Evolutionary conservation across 1,140 invertebrate species (phyloP).

Genomic region (Phymastichus coffea): DNA sequence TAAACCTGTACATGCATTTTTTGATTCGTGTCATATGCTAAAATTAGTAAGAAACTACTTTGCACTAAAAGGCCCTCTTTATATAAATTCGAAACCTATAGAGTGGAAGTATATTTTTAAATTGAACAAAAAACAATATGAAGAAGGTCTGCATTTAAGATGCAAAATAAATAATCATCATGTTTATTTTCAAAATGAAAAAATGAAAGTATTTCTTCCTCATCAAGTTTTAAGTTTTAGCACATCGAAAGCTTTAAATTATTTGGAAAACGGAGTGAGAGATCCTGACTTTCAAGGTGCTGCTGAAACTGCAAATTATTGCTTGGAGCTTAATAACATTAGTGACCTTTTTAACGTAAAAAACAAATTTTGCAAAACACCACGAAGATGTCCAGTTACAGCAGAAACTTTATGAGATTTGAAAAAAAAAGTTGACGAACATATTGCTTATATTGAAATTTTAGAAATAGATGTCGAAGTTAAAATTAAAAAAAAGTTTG

Average conservation of each 20-base stretch:
- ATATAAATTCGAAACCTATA: background rate
- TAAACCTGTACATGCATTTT: conserved; percentile 29
- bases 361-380: background rate
- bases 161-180: background rate
- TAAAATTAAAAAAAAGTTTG: too few relatives aligned
- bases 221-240: background rate
- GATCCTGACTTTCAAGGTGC: background rate
- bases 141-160: background rate
- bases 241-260: background rate
- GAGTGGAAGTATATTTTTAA: background rate
- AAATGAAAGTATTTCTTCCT: too few relatives aligned
- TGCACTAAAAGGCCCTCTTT: conserved; percentile 16
- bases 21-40: conserved; percentile 34
- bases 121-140: background rate
- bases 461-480: background rate
- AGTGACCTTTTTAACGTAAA: background rate
- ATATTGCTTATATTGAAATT: background rate
- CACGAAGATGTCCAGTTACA: background rate
- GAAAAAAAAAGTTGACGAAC: background rate
- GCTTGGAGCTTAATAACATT: background rate
- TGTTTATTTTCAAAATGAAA: background rate
- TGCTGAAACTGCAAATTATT: background rate
- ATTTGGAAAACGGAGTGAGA: background rate
- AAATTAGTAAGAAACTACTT: conserved; percentile 34
- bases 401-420: background rate